A percentile compares a stretch with the other conserved stretches of the same genome.
phyloP scores from a whole-genome alignment of 1,140 invertebrate genomes.

The Drosophila aff. region DNA sequence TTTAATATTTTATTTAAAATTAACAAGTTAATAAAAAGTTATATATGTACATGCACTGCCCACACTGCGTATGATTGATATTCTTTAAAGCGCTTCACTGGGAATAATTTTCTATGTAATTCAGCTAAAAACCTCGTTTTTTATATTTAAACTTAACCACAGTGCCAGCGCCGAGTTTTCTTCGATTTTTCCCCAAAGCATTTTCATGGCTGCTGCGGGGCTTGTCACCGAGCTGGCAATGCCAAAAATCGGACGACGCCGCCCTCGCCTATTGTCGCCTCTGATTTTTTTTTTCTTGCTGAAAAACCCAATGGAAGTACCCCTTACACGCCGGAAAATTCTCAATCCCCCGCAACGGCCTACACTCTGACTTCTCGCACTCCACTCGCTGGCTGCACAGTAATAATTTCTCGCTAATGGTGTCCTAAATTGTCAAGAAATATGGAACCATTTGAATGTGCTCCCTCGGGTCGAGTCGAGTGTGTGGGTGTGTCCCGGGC shows the following conservation, averaged over 20 bases:
- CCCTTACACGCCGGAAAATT: slow-evolving; percentile 3
- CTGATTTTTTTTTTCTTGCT: slow-evolving; percentile 4
- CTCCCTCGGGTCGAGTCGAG: slow-evolving; percentile 40
- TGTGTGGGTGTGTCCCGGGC: slow-evolving; percentile 58
- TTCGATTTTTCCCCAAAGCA: slow-evolving; percentile 32
- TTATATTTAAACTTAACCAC: background rate
- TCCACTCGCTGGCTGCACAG: slow-evolving; percentile 59
- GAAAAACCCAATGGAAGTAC: slow-evolving; percentile 10
- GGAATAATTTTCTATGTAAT: background rate
- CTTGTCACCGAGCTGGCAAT: slow-evolving; percentile 59
- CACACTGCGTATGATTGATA: background rate
- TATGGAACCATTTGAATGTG: slow-evolving; percentile 83
- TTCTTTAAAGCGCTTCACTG: background rate
- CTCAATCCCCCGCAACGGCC: background rate
- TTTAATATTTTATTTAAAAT: background rate
- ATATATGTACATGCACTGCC: background rate
- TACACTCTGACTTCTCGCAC: slow-evolving; percentile 26
- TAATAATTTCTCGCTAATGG: slow-evolving; percentile 84
- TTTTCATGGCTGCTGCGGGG: slow-evolving; percentile 52
- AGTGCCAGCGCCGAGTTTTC: slow-evolving; percentile 7
- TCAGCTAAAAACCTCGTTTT: background rate
- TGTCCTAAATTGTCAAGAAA: slow-evolving; percentile 84
- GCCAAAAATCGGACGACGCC: slow-evolving; percentile 55
- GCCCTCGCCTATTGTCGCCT: slow-evolving; percentile 29
- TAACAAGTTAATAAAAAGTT: too few relatives aligned